Evolutionary conservation across 92 coral and sea anemone genomes (phyloP).

Genomic region (Epizoanthus stellaris): DNA sequence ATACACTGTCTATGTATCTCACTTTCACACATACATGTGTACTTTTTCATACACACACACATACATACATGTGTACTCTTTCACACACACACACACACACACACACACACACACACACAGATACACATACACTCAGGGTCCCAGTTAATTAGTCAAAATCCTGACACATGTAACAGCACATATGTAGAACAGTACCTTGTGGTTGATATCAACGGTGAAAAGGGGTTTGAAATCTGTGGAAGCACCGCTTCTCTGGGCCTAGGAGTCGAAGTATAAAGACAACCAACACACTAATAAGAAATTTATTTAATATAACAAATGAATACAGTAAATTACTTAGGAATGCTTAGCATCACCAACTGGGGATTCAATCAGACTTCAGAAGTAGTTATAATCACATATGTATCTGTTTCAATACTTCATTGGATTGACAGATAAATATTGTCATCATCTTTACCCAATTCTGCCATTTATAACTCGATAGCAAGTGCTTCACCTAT

Average conservation of each 20-base stretch:
- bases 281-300: not conserved
- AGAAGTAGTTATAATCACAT: conserved; percentile 62
- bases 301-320: too few relatives aligned
- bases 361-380: conserved; percentile 38
- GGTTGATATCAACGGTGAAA: conserved; percentile 88
- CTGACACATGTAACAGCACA: too few relatives aligned
- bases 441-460: conserved; percentile 43
- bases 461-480: not conserved
- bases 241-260: conserved; percentile 97
- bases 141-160: too few relatives aligned
- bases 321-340: not conserved
- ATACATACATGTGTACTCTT: too few relatives aligned
- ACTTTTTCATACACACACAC: too few relatives aligned
- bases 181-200: conserved; percentile 61
- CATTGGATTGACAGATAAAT: conserved; percentile 99
- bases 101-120: too few relatives aligned
- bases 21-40: too few relatives aligned
- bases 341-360: not conserved
- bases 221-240: conserved; percentile 84
- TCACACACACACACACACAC: too few relatives aligned
- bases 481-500: not conserved
- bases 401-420: conserved; percentile 72
- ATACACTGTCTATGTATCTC: too few relatives aligned
- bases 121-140: not conserved
- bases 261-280: not conserved